These are phyloP conservation scores for Drosophila koepferae DNA, from an alignment of 2,888 invertebrate genomes.

Conservation along the genomic window DNA sequence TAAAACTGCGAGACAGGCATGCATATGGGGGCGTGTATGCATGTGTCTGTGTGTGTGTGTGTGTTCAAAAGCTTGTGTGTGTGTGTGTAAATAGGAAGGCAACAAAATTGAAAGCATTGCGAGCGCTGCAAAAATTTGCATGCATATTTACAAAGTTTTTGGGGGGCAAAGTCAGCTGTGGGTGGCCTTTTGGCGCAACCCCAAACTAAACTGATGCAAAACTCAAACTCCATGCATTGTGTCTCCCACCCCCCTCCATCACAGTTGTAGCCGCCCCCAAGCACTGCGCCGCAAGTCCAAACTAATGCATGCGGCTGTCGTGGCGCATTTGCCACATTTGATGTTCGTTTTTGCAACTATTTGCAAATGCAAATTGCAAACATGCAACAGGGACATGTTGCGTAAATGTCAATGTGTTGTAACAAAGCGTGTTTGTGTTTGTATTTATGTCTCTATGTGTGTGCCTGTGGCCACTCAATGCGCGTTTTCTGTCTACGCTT, in stretches of 20 bases:
- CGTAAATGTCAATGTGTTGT: slow-evolving; percentile 78
- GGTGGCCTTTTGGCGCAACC: slow-evolving; percentile 19
- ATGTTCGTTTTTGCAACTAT: slow-evolving; percentile 81
- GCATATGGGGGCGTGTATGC: slow-evolving; percentile 6
- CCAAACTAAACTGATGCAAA: slow-evolving; percentile 45
- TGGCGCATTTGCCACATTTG: slow-evolving; percentile 73
- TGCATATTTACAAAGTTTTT: slow-evolving; percentile 78
- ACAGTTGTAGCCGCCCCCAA: neutral
- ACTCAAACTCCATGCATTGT: neutral
- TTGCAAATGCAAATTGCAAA: slow-evolving; percentile 81
- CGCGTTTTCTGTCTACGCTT: slow-evolving; percentile 51
- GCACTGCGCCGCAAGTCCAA: slow-evolving; percentile 1
- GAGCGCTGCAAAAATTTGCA: slow-evolving; percentile 70
- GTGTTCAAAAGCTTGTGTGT: neutral
- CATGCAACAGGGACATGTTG: slow-evolving; percentile 82
- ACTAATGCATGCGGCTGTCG: slow-evolving; percentile 33
- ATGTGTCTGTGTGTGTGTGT: neutral
- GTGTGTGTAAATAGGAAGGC: slow-evolving; percentile 40
- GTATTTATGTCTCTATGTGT: slow-evolving; percentile 19
- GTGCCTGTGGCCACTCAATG: slow-evolving; percentile 51
- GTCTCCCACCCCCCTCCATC: neutral
- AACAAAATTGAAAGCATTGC: slow-evolving; percentile 75
- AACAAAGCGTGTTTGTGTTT: slow-evolving; percentile 21
- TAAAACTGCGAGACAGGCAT: slow-evolving; percentile 64
- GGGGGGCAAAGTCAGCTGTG: slow-evolving; percentile 53